Base-by-base conservation (phyloP, 2,888 invertebrate genomes). In the Opisthograptis luteolata region DNA sequence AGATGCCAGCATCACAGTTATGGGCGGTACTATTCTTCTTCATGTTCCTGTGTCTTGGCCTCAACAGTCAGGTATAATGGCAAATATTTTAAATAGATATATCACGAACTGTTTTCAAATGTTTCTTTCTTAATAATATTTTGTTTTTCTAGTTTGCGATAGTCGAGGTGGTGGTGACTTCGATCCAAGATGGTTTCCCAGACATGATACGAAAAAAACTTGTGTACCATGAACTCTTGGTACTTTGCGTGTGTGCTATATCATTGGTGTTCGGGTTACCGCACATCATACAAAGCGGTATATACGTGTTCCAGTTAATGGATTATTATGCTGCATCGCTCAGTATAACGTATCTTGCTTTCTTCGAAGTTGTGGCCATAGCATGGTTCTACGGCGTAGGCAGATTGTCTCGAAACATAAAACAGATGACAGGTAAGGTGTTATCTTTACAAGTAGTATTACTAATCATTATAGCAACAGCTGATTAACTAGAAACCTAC, bases 301-400 rank as follows among this genome's bases (percentile, higher is more conserved):
- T 97, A 81, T 98, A 96, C 77, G 94, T 96, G 75, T 97, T 98
- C 79, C 97, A 97, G 90, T 80, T 98, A 61, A 95, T 98, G 92
- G 98, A 98, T 79, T 96, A 96, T 76, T 98, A 97, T 78, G 96
- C 97, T n/a, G 97, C 97, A 10, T 96, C 96, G 31, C 94, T 97
- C 66, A 96, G 97, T 44, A 96, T 98, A 41, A 95, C 98, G 88
- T 97, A 97, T 76, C 92, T 98, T 60, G 97, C 98, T 22, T 97
- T 98, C 84, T 97, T 98, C 73, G 98, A 98, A 92, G 95, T 97
- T 37, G 95, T 97, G 42, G 98, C 95, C 5, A 94, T 98, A 53
- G 94, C 96, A 3, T 98, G 98, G 97, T 95, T 97, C 75, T 98
- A 98, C 75, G 98, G 98, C 24, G 95, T 96, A 0, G 93, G 93